Evolutionary conservation across 2,888 invertebrate genomes (phyloP).

Genomic region (Osedax fenrisi): DNA sequence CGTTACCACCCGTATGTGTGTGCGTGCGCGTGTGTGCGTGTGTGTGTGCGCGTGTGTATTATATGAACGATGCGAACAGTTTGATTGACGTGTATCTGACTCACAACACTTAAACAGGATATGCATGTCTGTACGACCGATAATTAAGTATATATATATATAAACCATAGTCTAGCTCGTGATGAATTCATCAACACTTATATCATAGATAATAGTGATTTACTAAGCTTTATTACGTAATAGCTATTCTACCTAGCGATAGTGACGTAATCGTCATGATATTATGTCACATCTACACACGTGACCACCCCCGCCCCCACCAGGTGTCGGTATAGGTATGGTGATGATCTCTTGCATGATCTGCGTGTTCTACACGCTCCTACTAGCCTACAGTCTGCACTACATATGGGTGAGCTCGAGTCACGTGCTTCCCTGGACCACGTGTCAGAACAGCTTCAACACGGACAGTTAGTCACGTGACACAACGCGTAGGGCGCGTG

Average conservation of each 20-base stretch:
- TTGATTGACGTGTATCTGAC: neutral
- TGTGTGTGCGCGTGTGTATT: neutral
- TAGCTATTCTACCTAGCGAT: no score
- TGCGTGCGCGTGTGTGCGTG: no score
- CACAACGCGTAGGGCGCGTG: no score
- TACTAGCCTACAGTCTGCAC: constrained; percentile 66
- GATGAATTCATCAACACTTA: no score
- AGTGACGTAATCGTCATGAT: no score
- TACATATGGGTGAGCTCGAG: constrained; percentile 63
- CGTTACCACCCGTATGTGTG: no score
- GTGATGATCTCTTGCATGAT: constrained; percentile 60
- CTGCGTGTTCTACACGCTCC: constrained; percentile 68
- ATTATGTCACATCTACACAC: no score
- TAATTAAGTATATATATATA: neutral
- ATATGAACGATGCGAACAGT: neutral
- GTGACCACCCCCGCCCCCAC: no score
- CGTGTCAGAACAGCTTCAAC: constrained; percentile 51
- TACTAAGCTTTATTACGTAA: no score
- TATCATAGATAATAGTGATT: no score
- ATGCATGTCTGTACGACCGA: neutral
- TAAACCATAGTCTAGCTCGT: no score
- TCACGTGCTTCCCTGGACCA: constrained; percentile 60
- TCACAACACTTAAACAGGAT: neutral
- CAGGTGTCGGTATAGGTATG: constrained; percentile 55
- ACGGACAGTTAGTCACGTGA: constrained; percentile 35